These are phyloP conservation scores for Paracyprichromis sp. DNA, from an alignment of 2,113 vertebrate species.

Conservation along the genomic window DNA sequence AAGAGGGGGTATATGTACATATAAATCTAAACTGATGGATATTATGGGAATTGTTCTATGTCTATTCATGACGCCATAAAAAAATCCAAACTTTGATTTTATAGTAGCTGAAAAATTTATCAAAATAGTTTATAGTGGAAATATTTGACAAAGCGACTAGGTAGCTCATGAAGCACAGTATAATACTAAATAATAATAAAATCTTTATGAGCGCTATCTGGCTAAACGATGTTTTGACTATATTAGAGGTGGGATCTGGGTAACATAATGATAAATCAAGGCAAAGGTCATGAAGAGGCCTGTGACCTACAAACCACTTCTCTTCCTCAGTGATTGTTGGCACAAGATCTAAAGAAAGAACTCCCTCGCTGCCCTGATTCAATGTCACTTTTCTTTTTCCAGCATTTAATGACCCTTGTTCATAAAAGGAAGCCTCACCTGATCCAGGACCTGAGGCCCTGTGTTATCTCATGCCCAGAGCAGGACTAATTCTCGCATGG, in stretches of 20 bases:
- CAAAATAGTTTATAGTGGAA: slow-evolving; percentile 53
- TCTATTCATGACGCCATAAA: slow-evolving; percentile 47
- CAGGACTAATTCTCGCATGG: slow-evolving; percentile 26
- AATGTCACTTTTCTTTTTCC: slow-evolving; percentile 4
- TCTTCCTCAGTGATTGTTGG: slow-evolving; percentile 40
- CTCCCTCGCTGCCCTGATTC: background rate
- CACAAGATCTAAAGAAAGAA: background rate
- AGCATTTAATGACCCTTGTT: slow-evolving; percentile 33
- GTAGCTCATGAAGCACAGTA: slow-evolving; percentile 30
- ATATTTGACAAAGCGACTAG: slow-evolving; percentile 41
- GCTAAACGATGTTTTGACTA: slow-evolving; percentile 47
- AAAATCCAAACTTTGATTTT: slow-evolving; percentile 56
- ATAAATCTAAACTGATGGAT: slow-evolving; percentile 51
- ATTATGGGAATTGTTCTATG: slow-evolving; percentile 36
- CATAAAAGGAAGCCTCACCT: slow-evolving; percentile 45
- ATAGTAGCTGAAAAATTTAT: slow-evolving; percentile 45
- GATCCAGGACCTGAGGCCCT: slow-evolving; percentile 33
- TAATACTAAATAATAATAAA: slow-evolving; percentile 53
- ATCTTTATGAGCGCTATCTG: slow-evolving; percentile 48
- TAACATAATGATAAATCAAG: slow-evolving; percentile 33
- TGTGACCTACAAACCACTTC: slow-evolving; percentile 24
- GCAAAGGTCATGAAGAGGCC: slow-evolving; percentile 33
- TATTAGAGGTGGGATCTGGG: slow-evolving; percentile 13
- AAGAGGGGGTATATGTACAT: background rate
- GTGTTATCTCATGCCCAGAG: slow-evolving; percentile 36